Conservation (phyloP, 1,140 invertebrate species). For the Eriocheir sinensis region DNA sequence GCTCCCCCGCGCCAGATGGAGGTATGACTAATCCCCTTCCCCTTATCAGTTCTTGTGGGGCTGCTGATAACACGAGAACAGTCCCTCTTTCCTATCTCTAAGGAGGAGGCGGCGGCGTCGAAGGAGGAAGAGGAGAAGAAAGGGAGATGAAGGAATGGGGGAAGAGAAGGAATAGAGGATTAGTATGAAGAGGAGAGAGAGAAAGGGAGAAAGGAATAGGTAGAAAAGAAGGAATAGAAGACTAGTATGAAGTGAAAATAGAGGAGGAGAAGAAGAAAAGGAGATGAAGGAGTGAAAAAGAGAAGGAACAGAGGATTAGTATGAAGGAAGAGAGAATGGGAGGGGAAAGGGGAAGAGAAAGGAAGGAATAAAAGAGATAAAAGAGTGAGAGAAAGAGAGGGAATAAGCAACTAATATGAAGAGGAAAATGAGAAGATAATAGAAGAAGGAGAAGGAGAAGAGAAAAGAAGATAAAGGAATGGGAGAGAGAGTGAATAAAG, state of each 20-base stretch:
- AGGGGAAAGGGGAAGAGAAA: neutral
- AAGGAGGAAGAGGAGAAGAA: neutral
- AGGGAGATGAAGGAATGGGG: neutral
- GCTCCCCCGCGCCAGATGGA: slow-evolving; percentile 48
- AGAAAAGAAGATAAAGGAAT: neutral
- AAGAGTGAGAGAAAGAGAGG: neutral
- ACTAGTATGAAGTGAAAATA: neutral
- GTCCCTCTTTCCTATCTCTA: slow-evolving; percentile 54
- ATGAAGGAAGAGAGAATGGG: no score
- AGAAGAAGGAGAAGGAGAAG: no score
- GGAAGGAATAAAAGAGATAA: no score
- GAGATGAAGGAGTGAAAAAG: neutral
- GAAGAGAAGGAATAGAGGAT: neutral
- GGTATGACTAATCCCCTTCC: slow-evolving; percentile 62
- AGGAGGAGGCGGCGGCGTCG: neutral
- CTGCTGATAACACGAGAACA: slow-evolving; percentile 40
- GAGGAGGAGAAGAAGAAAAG: neutral
- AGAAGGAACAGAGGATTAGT: neutral
- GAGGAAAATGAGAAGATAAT: neutral
- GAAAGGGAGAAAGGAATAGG: neutral
- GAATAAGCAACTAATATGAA: neutral
- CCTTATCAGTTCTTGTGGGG: slow-evolving; percentile 66
- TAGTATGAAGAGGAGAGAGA: neutral
- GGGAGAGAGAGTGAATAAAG: neutral
- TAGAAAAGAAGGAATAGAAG: neutral